Evolutionary conservation across 2,888 invertebrate genomes (phyloP).

Genomic region (Biston stratarius): DNA sequence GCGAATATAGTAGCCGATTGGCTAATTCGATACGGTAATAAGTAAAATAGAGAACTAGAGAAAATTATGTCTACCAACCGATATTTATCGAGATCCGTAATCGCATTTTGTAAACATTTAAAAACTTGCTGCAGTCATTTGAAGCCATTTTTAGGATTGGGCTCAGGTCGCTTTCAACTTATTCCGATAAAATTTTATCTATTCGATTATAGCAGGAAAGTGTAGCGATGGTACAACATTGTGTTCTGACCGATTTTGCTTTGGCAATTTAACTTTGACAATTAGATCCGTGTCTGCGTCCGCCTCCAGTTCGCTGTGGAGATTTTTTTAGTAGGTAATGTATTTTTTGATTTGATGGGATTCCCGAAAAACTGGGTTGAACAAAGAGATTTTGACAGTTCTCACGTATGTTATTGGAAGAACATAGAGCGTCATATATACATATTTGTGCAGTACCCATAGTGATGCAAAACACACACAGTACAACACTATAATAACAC

Average conservation of each 20-base stretch:
- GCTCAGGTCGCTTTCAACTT: slow-evolving; percentile 13
- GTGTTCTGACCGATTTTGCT: slow-evolving; percentile 17
- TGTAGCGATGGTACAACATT: slow-evolving; percentile 25
- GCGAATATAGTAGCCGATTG: too few relatives aligned
- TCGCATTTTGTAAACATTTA: too few relatives aligned
- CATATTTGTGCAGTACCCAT: too few relatives aligned
- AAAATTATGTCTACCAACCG: too few relatives aligned
- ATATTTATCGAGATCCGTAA: too few relatives aligned
- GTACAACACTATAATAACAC: too few relatives aligned
- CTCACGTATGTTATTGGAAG: neutral
- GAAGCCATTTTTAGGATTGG: neutral
- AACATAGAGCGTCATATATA: too few relatives aligned
- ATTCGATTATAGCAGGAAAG: slow-evolving; percentile 25
- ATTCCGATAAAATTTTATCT: neutral
- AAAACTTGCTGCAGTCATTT: neutral
- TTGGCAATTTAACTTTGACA: slow-evolving; percentile 28
- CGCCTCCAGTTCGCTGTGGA: neutral
- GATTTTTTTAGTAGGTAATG: slow-evolving; percentile 3
- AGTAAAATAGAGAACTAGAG: too few relatives aligned
- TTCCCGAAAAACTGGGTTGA: neutral
- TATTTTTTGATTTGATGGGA: neutral
- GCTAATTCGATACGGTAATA: too few relatives aligned
- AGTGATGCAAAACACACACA: neutral
- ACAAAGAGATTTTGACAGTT: neutral
- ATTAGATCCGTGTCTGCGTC: slow-evolving; percentile 18